A percentile compares a stretch with the other conserved stretches of the same genome.
phyloP scores from a whole-genome alignment of 2,113 vertebrate genomes.

The Rhizomys pruinosus region DNA sequence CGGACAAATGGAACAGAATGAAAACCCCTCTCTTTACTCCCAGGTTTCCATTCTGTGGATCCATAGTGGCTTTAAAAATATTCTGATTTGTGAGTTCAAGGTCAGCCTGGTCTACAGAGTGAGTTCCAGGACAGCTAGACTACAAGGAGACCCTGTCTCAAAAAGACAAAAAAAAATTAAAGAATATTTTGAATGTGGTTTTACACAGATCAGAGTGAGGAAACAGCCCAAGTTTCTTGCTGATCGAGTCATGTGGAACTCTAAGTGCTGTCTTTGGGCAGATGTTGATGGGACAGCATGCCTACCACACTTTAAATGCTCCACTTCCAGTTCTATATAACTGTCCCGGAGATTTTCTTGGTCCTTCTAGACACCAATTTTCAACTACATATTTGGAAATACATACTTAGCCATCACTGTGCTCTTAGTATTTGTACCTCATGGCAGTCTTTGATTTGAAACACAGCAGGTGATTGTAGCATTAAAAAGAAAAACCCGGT shows the following conservation, averaged over 20 bases:
- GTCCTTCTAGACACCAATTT: slow-evolving; percentile 10
- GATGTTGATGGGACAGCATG: background rate
- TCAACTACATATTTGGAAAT: background rate
- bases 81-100: too few relatives aligned
- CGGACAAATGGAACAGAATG: background rate
- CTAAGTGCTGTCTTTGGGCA: too few relatives aligned
- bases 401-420: slow-evolving; percentile 17
- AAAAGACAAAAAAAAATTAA: too few relatives aligned
- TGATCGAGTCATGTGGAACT: background rate
- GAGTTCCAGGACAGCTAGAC: too few relatives aligned
- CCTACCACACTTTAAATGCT: background rate
- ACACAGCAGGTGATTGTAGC: background rate
- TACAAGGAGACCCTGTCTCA: too few relatives aligned
- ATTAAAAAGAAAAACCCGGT: background rate
- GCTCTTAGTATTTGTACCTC: background rate
- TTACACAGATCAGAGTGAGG: background rate
- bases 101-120: too few relatives aligned
- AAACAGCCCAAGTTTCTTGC: background rate
- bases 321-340: background rate
- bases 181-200: background rate
- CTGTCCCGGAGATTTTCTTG: background rate
- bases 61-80: background rate
- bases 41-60: background rate
- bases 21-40: background rate
- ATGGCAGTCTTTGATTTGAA: background rate